Conservation (phyloP, 2,888 invertebrate species). For the Morpho deidamia region DNA sequence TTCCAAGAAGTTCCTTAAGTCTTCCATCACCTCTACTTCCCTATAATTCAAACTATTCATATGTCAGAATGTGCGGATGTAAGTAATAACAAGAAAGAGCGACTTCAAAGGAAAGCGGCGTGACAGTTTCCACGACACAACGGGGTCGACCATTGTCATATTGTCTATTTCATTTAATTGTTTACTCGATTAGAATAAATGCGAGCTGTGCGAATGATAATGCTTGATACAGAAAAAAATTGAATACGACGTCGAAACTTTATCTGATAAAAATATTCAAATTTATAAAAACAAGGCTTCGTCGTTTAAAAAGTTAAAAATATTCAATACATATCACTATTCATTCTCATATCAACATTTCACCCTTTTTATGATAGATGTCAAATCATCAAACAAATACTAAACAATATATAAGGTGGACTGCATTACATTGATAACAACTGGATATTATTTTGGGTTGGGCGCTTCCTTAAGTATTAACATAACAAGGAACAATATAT, state of each 20-base stretch:
- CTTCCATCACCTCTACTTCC: constrained; percentile 6
- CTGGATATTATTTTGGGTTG: too few relatives aligned
- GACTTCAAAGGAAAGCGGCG: constrained; percentile 67
- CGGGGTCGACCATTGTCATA: constrained; percentile 64
- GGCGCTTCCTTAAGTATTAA: too few relatives aligned
- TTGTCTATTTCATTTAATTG: constrained; percentile 51
- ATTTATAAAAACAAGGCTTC: too few relatives aligned
- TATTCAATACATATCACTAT: too few relatives aligned
- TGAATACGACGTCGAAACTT: background rate
- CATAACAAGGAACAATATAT: too few relatives aligned
- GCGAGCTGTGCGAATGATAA: constrained; percentile 4
- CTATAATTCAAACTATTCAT: constrained; percentile 23
- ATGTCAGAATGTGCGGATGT: constrained; percentile 21
- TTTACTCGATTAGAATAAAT: constrained; percentile 24
- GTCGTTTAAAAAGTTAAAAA: too few relatives aligned
- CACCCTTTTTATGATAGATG: too few relatives aligned
- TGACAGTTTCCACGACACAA: constrained; percentile 66
- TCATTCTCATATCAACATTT: too few relatives aligned
- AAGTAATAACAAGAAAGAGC: constrained; percentile 36
- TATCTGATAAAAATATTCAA: too few relatives aligned
- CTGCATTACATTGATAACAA: too few relatives aligned
- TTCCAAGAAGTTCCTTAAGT: constrained; percentile 4
- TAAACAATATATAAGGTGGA: too few relatives aligned
- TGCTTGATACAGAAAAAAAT: background rate
- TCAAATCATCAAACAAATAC: too few relatives aligned